Evolutionary conservation across 1,140 invertebrate species (phyloP).

Genomic region (Calycopis cecrops): DNA sequence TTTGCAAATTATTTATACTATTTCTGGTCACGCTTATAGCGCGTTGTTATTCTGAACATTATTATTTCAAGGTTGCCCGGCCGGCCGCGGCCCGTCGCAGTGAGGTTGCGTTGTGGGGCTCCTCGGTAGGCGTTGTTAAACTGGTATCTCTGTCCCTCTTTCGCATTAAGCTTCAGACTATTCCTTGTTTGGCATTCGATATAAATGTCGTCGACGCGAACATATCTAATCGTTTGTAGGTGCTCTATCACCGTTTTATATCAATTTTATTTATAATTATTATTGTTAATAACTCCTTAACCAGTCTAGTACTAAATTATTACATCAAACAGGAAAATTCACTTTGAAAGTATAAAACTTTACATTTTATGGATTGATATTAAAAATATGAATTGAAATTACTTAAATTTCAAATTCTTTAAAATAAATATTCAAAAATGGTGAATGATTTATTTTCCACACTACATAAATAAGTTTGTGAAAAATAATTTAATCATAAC

Average conservation of each 20-base stretch:
- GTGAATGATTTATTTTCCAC: no score
- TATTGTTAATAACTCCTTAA: slow-evolving; percentile 2
- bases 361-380: no score
- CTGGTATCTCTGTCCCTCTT: slow-evolving; percentile 65
- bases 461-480: no score
- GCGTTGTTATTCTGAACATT: slow-evolving; percentile 73
- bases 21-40: slow-evolving; percentile 69
- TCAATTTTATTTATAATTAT: slow-evolving; percentile 10
- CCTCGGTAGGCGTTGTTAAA: slow-evolving; percentile 66
- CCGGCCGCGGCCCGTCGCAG: slow-evolving; percentile 68
- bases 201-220: slow-evolving; percentile 48
- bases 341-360: no score
- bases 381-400: no score
- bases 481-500: no score
- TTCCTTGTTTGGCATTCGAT: slow-evolving; percentile 61
- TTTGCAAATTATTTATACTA: slow-evolving; percentile 60
- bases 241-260: slow-evolving; percentile 38
- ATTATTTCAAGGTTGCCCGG: slow-evolving; percentile 73
- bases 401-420: background rate
- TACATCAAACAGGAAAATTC: no score
- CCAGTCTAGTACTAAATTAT: background rate
- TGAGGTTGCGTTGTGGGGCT: slow-evolving; percentile 71
- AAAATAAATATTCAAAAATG: slow-evolving; percentile 2
- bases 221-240: slow-evolving; percentile 49
- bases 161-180: slow-evolving; percentile 56